Evolutionary conservation across 2,113 vertebrate species (phyloP).

Genomic region (Isichthys henryi): DNA sequence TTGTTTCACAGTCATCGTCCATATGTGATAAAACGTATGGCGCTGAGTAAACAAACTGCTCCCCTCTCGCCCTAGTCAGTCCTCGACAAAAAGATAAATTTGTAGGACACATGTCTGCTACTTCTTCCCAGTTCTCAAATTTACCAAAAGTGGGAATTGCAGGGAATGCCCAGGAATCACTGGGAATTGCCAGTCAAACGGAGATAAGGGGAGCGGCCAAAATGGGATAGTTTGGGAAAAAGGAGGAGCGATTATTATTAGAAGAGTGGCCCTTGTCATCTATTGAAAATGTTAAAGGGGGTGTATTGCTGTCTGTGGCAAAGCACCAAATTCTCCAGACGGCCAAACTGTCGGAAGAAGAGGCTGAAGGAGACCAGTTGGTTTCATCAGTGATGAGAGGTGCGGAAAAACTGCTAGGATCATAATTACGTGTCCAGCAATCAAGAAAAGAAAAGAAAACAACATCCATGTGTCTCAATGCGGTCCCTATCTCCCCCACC

Average conservation of each 20-base stretch:
- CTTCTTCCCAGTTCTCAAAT: neutral
- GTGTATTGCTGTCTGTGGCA: slow-evolving; percentile 65
- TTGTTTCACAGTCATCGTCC: neutral
- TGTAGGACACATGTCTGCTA: neutral
- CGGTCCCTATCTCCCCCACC: neutral
- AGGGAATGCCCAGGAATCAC: neutral
- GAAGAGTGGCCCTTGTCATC: slow-evolving; percentile 57
- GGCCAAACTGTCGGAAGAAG: slow-evolving; percentile 51
- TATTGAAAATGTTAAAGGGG: slow-evolving; percentile 72
- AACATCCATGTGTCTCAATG: slow-evolving; percentile 10
- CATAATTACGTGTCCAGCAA: neutral
- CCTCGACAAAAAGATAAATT: neutral
- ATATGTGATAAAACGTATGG: neutral
- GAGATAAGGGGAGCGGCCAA: slow-evolving; percentile 20
- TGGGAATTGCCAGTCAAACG: neutral
- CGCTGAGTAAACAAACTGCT: neutral
- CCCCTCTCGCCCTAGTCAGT: neutral
- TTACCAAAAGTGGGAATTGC: neutral
- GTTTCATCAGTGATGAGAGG: neutral
- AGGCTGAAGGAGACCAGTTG: slow-evolving; percentile 47
- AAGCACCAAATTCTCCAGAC: slow-evolving; percentile 51
- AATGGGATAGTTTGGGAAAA: slow-evolving; percentile 63
- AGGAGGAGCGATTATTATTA: slow-evolving; percentile 50
- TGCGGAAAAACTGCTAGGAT: neutral
- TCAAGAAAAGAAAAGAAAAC: slow-evolving; percentile 13